Percentiles rank a stretch among this genome's conserved stretches.
Conservation (phyloP, 2,797 vertebrate genomes). For the Tapirus indicus region DNA sequence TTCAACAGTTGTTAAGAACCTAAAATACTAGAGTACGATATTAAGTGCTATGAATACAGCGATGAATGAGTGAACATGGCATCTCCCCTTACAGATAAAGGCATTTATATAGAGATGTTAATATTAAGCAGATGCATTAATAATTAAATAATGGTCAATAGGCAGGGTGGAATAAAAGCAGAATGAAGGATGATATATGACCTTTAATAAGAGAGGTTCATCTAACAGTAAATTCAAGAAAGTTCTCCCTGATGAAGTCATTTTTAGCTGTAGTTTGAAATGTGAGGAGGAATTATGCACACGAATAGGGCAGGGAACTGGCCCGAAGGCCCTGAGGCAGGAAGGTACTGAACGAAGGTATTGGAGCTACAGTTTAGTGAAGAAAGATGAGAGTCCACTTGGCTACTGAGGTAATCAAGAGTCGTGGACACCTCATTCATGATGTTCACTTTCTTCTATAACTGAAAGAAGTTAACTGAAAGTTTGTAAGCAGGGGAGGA, state of each 20-base stretch:
- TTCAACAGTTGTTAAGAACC: background rate
- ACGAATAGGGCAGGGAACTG: background rate
- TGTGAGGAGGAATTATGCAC: background rate
- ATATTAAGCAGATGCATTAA: background rate
- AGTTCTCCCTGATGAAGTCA: background rate
- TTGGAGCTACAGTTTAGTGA: background rate
- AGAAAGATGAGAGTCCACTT: background rate
- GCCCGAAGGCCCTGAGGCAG: background rate
- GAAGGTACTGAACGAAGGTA: background rate
- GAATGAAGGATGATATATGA: background rate
- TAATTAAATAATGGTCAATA: background rate
- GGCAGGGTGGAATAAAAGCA: background rate
- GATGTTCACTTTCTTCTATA: background rate
- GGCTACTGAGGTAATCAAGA: background rate
- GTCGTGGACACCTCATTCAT: background rate
- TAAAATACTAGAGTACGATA: background rate
- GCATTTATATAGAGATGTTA: background rate
- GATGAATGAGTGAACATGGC: background rate
- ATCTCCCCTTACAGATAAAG: background rate
- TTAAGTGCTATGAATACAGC: background rate
- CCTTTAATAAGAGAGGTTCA: background rate
- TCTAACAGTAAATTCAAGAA: background rate
- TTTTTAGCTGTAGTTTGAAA: slow-evolving; percentile 3
- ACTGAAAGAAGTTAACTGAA: background rate
- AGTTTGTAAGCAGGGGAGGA: background rate